Evolutionary conservation across 2,797 vertebrate genomes (phyloP), one percentile per base, ranked within the genome.

Genomic region (Orientallactaga sibirica): DNA sequence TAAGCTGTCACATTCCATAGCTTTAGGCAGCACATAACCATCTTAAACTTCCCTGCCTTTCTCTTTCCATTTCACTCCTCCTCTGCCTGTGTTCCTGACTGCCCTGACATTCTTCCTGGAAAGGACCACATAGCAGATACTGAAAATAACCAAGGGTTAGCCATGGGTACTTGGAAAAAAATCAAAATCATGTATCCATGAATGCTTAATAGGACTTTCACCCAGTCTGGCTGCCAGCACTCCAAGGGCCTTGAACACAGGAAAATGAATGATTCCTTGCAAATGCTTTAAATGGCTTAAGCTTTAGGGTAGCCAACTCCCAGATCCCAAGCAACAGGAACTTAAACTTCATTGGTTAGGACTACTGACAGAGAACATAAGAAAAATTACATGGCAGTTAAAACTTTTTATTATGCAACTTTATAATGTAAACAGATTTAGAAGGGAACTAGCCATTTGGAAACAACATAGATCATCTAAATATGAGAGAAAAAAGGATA

Each of bases 381-480:
- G 43, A 74, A 85, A 95, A 77, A 48, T 29, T 14, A 84, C n/a
- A 67, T 62, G 3, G 20, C 29, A 77, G 52, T 82, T 93, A 78
- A 85, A 94, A 89, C 64, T 5, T 85, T 82, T 89, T 52, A 52
- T 62, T 92, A 77, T 20, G 16, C 16, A 70, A n/a, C 82, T 81
- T 48, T 48, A 58, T 48, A 78, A 91, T 14, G 19, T 48, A 75
- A 90, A 37, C 52, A 27, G 79, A 86, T 66, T 88, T 29, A 66
- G 61, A 91, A 19, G 16, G 22, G 33, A 86, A 27, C n/a, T 74
- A 74, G 67, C 5, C 7, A 29, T 66, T 91, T 83, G 15, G 41
- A 24, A 74, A 78, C n/a, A 66, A 66, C 24, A 70, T 25, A 73
- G 52, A 62, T 75, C 48, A 55, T 24, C 2, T 19, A 62, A 19